Evolutionary conservation across 2,888 invertebrate genomes (phyloP).

Genomic region (Melanargia galathea): DNA sequence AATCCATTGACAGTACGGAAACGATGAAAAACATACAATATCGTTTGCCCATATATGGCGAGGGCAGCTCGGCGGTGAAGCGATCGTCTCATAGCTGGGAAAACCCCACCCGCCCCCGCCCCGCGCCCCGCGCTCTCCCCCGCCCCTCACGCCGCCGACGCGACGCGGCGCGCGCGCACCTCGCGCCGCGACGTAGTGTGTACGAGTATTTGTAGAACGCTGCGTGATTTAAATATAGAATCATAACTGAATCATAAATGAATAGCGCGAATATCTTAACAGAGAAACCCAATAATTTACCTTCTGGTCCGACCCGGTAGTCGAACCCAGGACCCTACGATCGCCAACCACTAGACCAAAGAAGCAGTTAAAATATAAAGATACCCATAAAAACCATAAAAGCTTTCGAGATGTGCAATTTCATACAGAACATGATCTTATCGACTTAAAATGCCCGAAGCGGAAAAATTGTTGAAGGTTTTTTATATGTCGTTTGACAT

Average conservation of each 20-base stretch:
- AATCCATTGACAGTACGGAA: slow-evolving; percentile 51
- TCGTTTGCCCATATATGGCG: slow-evolving; percentile 63
- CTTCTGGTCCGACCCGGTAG: no score
- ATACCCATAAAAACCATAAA: background rate
- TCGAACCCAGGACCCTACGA: no score
- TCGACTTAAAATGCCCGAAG: background rate
- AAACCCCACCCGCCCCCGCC: slow-evolving; percentile 65
- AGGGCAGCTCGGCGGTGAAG: slow-evolving; percentile 53
- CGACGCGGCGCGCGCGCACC: slow-evolving; percentile 8
- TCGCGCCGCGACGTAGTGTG: slow-evolving; percentile 17
- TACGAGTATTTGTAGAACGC: slow-evolving; percentile 33
- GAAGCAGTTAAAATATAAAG: background rate
- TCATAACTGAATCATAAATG: no score
- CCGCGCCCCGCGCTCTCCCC: slow-evolving; percentile 39
- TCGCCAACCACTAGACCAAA: no score
- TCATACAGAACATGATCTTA: background rate
- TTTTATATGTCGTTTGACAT: background rate
- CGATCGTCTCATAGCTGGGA: slow-evolving; percentile 71
- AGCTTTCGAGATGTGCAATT: background rate
- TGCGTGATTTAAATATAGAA: slow-evolving; percentile 15
- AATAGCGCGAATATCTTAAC: no score
- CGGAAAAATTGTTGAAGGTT: background rate
- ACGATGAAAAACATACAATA: slow-evolving; percentile 53
- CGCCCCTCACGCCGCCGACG: slow-evolving; percentile 35
- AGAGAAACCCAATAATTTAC: no score